phyloP scores from a whole-genome alignment of 2,797 vertebrate genomes.

The Cichlasoma orientale region DNA sequence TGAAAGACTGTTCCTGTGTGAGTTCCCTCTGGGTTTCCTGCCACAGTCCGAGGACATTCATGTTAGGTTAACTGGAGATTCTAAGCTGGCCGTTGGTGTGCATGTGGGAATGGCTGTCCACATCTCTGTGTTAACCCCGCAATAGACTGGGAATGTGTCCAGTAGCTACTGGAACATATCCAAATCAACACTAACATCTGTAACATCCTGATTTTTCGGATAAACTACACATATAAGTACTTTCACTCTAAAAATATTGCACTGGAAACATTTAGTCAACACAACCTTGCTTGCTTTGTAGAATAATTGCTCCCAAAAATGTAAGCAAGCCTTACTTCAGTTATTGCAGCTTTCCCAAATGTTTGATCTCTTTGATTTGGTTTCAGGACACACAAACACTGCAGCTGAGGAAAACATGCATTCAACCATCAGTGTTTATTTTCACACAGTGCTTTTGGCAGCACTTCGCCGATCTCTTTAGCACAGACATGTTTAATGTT shows the following conservation, averaged over 20 bases:
- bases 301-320: conserved; percentile 35
- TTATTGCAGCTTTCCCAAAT: conserved; percentile 4
- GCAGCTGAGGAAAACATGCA: conserved; percentile 38
- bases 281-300: conserved; percentile 12
- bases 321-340: conserved; percentile 27
- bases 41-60: not conserved
- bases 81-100: not conserved
- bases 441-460: conserved; percentile 44
- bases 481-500: conserved; percentile 46
- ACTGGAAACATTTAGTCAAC: not conserved
- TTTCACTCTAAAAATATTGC: not conserved
- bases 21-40: not conserved
- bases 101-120: not conserved
- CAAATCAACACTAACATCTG: not conserved
- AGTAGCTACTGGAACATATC: not conserved
- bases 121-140: not conserved
- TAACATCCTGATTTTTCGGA: not conserved
- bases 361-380: conserved; percentile 25
- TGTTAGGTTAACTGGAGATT: not conserved
- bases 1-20: not conserved
- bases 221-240: not conserved
- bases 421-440: conserved; percentile 45
- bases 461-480: conserved; percentile 18
- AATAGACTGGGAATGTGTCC: not conserved
- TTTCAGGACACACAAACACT: conserved; percentile 44